Percentiles rank a stretch among this genome's conserved stretches.
Conservation (phyloP, 1,140 invertebrate genomes). For the Drosophila funebris region DNA sequence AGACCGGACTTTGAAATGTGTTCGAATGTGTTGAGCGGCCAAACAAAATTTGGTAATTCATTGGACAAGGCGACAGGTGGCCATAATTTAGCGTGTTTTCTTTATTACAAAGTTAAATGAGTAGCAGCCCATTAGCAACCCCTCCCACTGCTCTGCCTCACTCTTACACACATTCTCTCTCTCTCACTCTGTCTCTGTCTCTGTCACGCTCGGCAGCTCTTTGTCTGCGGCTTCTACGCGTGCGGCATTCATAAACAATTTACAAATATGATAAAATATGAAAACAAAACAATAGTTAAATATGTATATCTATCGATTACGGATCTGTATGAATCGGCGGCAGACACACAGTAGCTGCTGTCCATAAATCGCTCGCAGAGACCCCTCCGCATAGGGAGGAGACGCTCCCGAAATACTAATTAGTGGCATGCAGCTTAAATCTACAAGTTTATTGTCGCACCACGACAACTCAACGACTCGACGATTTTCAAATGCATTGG, state of each 20-base stretch:
- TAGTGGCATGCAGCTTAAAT: constrained; percentile 19
- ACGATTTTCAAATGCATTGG: not conserved
- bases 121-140: constrained; percentile 56
- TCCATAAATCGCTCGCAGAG: constrained; percentile 67
- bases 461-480: not conserved
- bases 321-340: not conserved
- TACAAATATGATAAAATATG: not conserved
- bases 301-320: not conserved
- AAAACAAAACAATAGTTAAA: not conserved
- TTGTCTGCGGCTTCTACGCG: constrained; percentile 37
- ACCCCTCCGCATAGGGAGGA: constrained; percentile 15
- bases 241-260: constrained; percentile 37
- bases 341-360: constrained; percentile 58
- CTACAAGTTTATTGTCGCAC: not conserved
- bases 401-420: constrained; percentile 51
- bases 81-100: constrained; percentile 51
- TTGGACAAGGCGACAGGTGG: constrained; percentile 48
- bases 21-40: not conserved
- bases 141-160: too few species aligned
- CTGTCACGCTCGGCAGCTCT: constrained; percentile 22
- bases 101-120: constrained; percentile 64
- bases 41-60: constrained; percentile 57
- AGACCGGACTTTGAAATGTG: not conserved
- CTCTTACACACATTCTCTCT: too few species aligned
- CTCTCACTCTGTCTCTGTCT: too few species aligned